These are phyloP conservation scores for Anarsia innoxiella DNA, from an alignment of 2,888 invertebrate species.

Conservation along the genomic window DNA sequence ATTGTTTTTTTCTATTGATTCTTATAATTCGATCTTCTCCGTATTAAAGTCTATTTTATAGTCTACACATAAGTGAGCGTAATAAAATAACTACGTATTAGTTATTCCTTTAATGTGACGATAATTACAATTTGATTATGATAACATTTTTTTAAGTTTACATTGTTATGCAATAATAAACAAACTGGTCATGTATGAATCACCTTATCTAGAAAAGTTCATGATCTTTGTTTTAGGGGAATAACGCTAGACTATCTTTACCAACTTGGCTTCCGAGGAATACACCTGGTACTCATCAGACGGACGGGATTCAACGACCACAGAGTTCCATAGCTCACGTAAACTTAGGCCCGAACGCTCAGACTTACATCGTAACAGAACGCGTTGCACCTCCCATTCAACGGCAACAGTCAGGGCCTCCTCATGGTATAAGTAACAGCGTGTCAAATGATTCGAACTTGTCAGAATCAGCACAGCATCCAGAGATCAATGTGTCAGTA, in stretches of 20 bases:
- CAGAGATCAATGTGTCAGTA: constrained; percentile 57
- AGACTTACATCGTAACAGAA: constrained; percentile 55
- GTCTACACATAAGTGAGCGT: too few species aligned
- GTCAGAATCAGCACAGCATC: constrained; percentile 42
- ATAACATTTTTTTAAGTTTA: too few species aligned
- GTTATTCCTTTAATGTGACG: too few species aligned
- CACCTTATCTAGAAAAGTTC: too few species aligned
- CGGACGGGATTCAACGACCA: constrained; percentile 42
- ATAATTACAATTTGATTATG: too few species aligned
- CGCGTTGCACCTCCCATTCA: constrained; percentile 36
- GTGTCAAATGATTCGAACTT: constrained; percentile 49
- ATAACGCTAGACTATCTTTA: constrained; percentile 58
- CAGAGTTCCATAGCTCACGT: constrained; percentile 64
- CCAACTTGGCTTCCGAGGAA: constrained; percentile 63
- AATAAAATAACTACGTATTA: too few species aligned
- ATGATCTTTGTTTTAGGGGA: constrained; percentile 53
- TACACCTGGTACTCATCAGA: constrained; percentile 49
- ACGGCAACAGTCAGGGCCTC: constrained; percentile 33
- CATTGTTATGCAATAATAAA: too few species aligned
- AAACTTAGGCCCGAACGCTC: constrained; percentile 41
- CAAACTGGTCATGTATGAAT: too few species aligned
- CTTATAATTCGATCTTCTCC: too few species aligned
- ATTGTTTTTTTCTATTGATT: too few species aligned
- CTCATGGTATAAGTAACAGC: constrained; percentile 42
- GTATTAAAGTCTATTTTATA: too few species aligned